Evolutionary conservation across 2,113 vertebrate genomes (phyloP), one percentile per base, ranked within the genome.

Genomic region (Ceyx margarethae): DNA sequence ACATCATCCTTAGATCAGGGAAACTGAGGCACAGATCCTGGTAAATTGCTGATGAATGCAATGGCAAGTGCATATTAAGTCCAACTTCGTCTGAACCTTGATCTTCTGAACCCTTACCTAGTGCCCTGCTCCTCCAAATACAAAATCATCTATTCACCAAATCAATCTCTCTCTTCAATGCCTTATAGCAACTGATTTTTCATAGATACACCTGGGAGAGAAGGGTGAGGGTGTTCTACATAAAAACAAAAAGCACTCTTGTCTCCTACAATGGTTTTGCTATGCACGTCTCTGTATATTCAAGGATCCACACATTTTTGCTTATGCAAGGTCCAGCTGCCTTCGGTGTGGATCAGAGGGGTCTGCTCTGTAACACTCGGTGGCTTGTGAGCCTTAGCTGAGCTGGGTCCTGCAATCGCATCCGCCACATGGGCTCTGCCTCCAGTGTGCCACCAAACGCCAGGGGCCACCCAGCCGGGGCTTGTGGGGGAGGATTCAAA

Each of bases 141-240:
- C n/a, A 31, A 23, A 66, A 48, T 20, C 13, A 3, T 10, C 45
- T n/a, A n/a, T 13, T 21, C 61, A 40, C 6, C 50, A 28, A 21
- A n/a, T 10, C 21, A 66, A 4, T 54, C 53, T 54, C 28, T 8
- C n/a, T 11, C 8, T 26, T 31, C 72, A 5, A 5, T 6, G 15
- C 22, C 54, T 74, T 75, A 29, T 43, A 57, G 33, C 57, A 50
- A 43, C 5, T 6, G 33, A 3, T 25, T 64, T 43, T 35, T 6
- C 43, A 23, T 0, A 11, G 53, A 2, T 0, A 33, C 33, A 65
- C 5, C 21, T 1, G 50, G 0, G 2, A 21, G 5, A 15, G 7
- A 37, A 20, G 29, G 26, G 13, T 15, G 43, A 20, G 29, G 22
- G 15, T 16, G 43, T 29, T 77, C 19, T 13, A 29, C 22, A 1